These are phyloP conservation scores for Festucalex cinctus DNA, from an alignment of 2,113 vertebrate genomes.

Conservation along the genomic window DNA sequence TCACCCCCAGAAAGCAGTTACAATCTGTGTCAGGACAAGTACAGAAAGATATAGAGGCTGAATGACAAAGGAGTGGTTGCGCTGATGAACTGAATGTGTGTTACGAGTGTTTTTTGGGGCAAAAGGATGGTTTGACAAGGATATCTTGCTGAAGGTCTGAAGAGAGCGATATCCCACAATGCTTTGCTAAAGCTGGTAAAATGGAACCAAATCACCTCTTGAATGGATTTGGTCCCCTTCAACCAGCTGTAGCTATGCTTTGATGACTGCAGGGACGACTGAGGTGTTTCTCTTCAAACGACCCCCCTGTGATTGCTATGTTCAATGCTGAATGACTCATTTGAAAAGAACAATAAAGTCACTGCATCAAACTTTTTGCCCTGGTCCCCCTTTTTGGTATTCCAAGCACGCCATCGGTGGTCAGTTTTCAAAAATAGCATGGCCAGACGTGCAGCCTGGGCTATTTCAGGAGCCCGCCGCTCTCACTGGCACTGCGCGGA, in stretches of 20 bases:
- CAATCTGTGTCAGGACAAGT: slow-evolving; percentile 42
- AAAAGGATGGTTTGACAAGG: slow-evolving; percentile 21
- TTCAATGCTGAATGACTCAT: slow-evolving; percentile 36
- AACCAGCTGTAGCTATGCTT: slow-evolving; percentile 99
- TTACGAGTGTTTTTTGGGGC: slow-evolving; percentile 33
- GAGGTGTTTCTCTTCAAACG: slow-evolving; percentile 14
- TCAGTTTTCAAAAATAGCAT: slow-evolving; percentile 58
- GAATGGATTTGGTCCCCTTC: slow-evolving; percentile 99
- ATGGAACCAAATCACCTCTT: slow-evolving; percentile 99
- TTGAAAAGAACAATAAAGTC: slow-evolving; percentile 51
- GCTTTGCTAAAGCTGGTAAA: slow-evolving; percentile 99
- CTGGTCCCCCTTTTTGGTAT: slow-evolving; percentile 60
- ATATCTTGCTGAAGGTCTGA: slow-evolving; percentile 4
- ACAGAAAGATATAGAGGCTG: slow-evolving; percentile 51
- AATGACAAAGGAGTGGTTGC: slow-evolving; percentile 46
- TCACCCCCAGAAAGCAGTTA: slow-evolving; percentile 14
- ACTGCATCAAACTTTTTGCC: slow-evolving; percentile 36
- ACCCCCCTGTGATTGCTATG: slow-evolving; percentile 38
- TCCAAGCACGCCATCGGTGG: slow-evolving; percentile 44
- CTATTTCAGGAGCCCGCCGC: slow-evolving; percentile 51
- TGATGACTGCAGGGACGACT: slow-evolving; percentile 77
- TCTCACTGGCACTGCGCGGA: slow-evolving; percentile 50
- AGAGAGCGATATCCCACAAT: slow-evolving; percentile 73
- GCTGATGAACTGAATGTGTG: slow-evolving; percentile 45
- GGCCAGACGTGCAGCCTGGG: slow-evolving; percentile 32